Percentiles rank a stretch among this genome's conserved stretches.
Conservation (phyloP, 2,113 vertebrate genomes). For the Cebidichthys violaceus region DNA sequence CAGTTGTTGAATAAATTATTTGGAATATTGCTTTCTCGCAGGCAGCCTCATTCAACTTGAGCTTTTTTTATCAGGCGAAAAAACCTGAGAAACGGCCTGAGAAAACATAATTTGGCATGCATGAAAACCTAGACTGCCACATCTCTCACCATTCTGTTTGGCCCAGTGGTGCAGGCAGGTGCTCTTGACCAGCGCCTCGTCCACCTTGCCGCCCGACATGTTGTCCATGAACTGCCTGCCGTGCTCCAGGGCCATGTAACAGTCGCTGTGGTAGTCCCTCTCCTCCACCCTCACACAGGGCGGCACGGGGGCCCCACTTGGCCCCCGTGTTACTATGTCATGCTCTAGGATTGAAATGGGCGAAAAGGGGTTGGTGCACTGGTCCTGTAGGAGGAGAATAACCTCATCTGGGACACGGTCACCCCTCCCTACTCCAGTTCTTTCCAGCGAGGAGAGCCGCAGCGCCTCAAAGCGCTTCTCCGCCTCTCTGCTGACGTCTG, state of each 20-base stretch:
- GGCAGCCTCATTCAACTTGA: not conserved
- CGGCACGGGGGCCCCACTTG: slow-evolving; percentile 74
- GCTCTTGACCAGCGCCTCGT: slow-evolving; percentile 95
- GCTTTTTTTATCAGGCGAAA: not conserved
- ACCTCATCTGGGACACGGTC: slow-evolving; percentile 93
- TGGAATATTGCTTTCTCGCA: not conserved
- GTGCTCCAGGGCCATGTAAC: slow-evolving; percentile 97
- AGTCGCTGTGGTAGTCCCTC: slow-evolving; percentile 95
- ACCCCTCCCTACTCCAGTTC: slow-evolving; percentile 85
- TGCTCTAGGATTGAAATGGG: slow-evolving; percentile 90
- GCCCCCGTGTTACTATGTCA: slow-evolving; percentile 77
- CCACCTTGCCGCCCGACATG: slow-evolving; percentile 98
- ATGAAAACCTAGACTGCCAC: not conserved
- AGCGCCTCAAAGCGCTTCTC: slow-evolving; percentile 96
- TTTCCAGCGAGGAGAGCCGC: slow-evolving; percentile 86
- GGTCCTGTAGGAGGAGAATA: slow-evolving; percentile 94
- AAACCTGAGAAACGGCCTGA: not conserved
- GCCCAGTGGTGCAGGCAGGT: slow-evolving; percentile 97
- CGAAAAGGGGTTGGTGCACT: slow-evolving; percentile 97
- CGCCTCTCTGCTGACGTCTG: slow-evolving; percentile 92
- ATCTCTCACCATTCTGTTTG: slow-evolving; percentile 91
- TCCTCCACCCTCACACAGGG: slow-evolving; percentile 92
- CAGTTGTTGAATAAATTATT: not conserved
- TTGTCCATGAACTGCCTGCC: slow-evolving; percentile 99
- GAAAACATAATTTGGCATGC: not conserved